These are phyloP conservation scores for Drosophila pectinifera DNA, from an alignment of 1,140 invertebrate genomes.

Conservation along the genomic window DNA sequence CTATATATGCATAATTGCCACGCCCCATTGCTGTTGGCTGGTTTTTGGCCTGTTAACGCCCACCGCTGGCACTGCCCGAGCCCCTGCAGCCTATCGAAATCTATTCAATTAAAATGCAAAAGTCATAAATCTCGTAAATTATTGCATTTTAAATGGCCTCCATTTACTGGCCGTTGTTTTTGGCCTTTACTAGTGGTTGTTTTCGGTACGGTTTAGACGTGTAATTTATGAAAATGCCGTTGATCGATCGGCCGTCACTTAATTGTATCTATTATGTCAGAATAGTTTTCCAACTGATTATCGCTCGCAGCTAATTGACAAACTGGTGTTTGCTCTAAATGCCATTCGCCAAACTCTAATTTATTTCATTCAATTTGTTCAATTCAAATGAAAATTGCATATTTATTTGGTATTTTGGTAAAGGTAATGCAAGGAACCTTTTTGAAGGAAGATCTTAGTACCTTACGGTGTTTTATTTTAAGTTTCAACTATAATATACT, in stretches of 20 bases:
- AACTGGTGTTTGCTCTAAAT: background rate
- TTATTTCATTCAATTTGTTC: background rate
- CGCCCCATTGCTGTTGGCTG: slow-evolving; percentile 48
- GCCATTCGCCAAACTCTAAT: background rate
- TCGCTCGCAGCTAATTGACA: slow-evolving; percentile 32
- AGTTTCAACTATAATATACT: no score
- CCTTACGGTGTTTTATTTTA: no score
- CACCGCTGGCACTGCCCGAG: slow-evolving; percentile 2
- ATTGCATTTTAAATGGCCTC: slow-evolving; percentile 73
- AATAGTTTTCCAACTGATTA: slow-evolving; percentile 29
- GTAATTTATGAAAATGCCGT: slow-evolving; percentile 35
- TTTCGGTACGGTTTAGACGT: slow-evolving; percentile 27
- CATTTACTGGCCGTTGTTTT: slow-evolving; percentile 34
- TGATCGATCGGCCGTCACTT: slow-evolving; percentile 42
- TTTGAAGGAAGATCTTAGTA: no score
- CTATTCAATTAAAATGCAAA: slow-evolving; percentile 77
- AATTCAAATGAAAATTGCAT: no score
- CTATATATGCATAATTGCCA: slow-evolving; percentile 21
- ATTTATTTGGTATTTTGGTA: no score
- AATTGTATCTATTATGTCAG: slow-evolving; percentile 40
- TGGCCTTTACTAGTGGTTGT: background rate
- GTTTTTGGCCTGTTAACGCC: slow-evolving; percentile 26
- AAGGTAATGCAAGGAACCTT: no score
- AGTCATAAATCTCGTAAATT: slow-evolving; percentile 77
- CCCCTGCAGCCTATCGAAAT: slow-evolving; percentile 57